A percentile compares a stretch with the other conserved stretches of the same genome.
Conservation (phyloP, 2,797 vertebrate species). For the Sylvia borin region DNA sequence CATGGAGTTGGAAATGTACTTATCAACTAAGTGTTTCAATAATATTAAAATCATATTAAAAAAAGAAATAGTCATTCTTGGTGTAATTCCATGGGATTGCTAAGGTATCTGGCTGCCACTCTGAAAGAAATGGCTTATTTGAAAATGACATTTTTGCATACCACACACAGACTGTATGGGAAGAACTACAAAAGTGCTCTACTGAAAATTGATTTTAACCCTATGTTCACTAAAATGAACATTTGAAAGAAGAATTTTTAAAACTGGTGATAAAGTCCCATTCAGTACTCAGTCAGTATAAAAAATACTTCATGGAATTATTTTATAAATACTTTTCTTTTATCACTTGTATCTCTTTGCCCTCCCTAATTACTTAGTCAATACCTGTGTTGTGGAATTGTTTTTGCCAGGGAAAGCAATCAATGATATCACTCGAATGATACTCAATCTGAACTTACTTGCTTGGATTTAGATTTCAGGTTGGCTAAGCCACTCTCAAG, state of each 20-base stretch:
- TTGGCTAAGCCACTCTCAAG: background rate
- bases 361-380: constrained; percentile 8
- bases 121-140: background rate
- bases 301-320: background rate
- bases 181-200: background rate
- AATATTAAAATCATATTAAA: constrained; percentile 61
- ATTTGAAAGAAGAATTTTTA: background rate
- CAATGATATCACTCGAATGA: background rate
- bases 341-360: background rate
- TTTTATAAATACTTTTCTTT: background rate
- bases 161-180: background rate
- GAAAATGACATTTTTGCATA: background rate
- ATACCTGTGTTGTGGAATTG: background rate
- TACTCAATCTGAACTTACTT: background rate
- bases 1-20: constrained; percentile 45
- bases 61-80: constrained; percentile 41
- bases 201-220: background rate
- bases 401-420: constrained; percentile 21
- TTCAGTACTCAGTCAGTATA: background rate
- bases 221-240: background rate
- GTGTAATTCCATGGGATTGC: background rate
- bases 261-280: background rate
- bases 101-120: background rate
- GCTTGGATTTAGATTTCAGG: constrained; percentile 1
- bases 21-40: constrained; percentile 45